Evolutionary conservation across 2,888 invertebrate species (phyloP).

Genomic region (Diaperis boleti): DNA sequence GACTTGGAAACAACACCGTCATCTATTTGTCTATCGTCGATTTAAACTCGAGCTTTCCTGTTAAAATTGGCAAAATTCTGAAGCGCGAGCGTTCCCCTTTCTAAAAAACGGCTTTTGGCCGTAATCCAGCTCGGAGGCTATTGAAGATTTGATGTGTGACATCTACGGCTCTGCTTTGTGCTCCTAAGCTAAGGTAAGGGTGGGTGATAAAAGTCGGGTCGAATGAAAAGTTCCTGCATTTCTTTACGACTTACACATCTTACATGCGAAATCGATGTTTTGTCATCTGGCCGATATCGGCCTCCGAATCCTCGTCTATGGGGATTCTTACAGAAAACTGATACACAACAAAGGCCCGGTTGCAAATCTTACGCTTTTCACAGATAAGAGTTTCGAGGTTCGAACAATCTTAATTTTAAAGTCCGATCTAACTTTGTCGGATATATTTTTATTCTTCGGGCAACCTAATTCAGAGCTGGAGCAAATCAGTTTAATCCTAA

Average conservation of each 20-base stretch:
- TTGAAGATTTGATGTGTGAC: conserved; percentile 35
- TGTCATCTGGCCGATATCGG: conserved; percentile 19
- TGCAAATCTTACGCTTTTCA: conserved; percentile 12
- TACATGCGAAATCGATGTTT: conserved; percentile 32
- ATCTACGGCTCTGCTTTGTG: conserved; percentile 29
- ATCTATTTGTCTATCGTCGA: neutral
- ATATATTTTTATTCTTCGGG: conserved; percentile 9
- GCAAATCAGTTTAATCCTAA: conserved; percentile 16
- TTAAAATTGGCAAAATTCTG: conserved; percentile 12
- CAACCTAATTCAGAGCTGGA: conserved; percentile 26
- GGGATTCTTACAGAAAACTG: conserved; percentile 23
- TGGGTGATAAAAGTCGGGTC: conserved; percentile 30
- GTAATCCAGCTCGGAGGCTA: conserved; percentile 19
- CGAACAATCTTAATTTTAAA: conserved; percentile 26
- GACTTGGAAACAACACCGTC: too few relatives aligned
- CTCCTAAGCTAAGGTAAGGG: conserved; percentile 26
- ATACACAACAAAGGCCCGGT: conserved; percentile 25
- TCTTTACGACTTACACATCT: conserved; percentile 25
- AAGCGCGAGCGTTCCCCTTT: conserved; percentile 12
- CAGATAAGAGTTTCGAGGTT: conserved; percentile 12
- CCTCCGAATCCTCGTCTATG: conserved; percentile 5
- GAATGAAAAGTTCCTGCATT: conserved; percentile 26
- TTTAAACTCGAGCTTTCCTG: neutral
- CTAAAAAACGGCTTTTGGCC: conserved; percentile 21
- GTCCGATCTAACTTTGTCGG: neutral